Conservation (phyloP, 2,113 vertebrate species). For the Mionectes macconnelli region DNA sequence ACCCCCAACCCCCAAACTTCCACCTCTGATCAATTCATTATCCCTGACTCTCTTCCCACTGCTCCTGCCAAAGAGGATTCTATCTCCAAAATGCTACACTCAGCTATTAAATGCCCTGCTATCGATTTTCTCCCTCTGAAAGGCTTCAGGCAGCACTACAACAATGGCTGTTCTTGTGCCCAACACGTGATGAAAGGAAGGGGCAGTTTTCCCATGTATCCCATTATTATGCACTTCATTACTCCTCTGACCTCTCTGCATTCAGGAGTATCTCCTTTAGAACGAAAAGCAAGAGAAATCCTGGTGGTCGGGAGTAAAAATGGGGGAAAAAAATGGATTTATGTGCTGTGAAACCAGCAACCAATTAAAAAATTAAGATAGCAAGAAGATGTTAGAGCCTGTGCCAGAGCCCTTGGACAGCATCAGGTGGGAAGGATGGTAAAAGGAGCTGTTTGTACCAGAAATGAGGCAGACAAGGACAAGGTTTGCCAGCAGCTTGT, state of each 20-base stretch:
- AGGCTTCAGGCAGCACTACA: background rate
- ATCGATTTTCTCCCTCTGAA: slow-evolving; percentile 6
- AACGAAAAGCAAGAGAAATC: background rate
- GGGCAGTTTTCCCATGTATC: background rate
- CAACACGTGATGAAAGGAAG: background rate
- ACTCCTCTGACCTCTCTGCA: background rate
- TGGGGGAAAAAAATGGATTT: background rate
- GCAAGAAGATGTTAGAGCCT: background rate
- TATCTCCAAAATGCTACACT: background rate
- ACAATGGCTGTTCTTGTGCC: background rate
- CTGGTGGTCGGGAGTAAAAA: background rate
- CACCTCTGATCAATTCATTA: background rate
- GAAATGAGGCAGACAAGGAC: background rate
- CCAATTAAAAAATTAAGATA: background rate
- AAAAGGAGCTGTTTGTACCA: background rate
- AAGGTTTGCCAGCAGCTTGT: background rate
- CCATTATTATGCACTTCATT: background rate
- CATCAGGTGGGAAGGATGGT: background rate
- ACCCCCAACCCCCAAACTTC: background rate
- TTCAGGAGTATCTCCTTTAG: background rate
- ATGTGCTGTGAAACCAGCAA: background rate
- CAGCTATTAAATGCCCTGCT: background rate
- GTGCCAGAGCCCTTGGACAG: background rate
- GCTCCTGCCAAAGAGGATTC: background rate
- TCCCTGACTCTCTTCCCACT: background rate